Percentiles rank a stretch among this genome's conserved stretches.
Evolutionary conservation across 2,113 vertebrate genomes (phyloP).

Genomic region (Brachionichthys hirsutus): DNA sequence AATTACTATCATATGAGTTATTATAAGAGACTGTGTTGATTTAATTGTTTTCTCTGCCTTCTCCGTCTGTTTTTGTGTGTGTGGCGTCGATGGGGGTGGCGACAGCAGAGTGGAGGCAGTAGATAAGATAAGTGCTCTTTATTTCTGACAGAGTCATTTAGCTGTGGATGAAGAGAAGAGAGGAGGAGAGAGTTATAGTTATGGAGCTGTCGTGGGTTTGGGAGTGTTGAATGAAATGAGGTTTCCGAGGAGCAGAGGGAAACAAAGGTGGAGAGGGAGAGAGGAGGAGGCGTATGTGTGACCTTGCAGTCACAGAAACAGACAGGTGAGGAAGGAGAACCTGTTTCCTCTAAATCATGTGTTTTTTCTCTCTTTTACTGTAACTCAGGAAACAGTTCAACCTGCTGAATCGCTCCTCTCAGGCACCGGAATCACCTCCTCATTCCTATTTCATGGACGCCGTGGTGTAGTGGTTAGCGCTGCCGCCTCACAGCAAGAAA

Average conservation of each 20-base stretch:
- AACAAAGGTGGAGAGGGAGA: constrained; percentile 59
- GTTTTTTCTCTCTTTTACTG: constrained; percentile 28
- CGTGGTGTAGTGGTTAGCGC: too few relatives aligned
- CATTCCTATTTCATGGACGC: constrained; percentile 17
- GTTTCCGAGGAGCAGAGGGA: constrained; percentile 51
- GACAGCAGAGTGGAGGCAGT: constrained; percentile 68
- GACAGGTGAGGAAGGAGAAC: constrained; percentile 46
- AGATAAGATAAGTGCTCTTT: constrained; percentile 79
- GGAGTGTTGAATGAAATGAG: constrained; percentile 72
- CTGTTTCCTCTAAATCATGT: constrained; percentile 62
- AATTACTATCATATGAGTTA: not conserved
- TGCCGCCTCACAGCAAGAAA: too few relatives aligned
- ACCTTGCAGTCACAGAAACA: constrained; percentile 64
- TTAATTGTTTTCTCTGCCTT: not conserved
- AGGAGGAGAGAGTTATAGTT: constrained; percentile 74
- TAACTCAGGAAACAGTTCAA: constrained; percentile 52
- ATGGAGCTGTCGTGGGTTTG: constrained; percentile 69
- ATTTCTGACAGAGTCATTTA: constrained; percentile 79
- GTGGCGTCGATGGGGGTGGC: constrained; percentile 38
- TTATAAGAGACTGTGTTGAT: constrained; percentile 8
- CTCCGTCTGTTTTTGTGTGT: constrained; percentile 27
- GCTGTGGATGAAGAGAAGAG: constrained; percentile 69
- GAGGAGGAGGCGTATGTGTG: constrained; percentile 41
- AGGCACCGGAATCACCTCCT: constrained; percentile 24
- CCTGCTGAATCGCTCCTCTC: constrained; percentile 23